Evolutionary conservation across 2,113 vertebrate species (phyloP).

Genomic region (Lamprotornis superbus): DNA sequence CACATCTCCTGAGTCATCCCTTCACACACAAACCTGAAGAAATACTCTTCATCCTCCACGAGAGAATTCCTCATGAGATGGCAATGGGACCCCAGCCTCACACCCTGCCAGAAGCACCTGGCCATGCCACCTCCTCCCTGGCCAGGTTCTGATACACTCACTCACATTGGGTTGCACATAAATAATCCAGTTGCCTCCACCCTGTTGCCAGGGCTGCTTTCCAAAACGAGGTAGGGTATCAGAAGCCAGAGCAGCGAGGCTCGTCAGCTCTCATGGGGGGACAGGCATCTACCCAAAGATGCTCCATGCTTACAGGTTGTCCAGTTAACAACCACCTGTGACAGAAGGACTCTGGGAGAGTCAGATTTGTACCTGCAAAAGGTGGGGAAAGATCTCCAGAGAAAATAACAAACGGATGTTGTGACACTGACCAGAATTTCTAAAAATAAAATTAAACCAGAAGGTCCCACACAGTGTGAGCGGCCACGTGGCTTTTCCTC

Average conservation of each 20-base stretch:
- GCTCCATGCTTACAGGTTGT: neutral
- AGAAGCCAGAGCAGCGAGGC: conserved; percentile 22
- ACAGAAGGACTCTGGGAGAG: neutral
- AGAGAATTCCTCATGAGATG: neutral
- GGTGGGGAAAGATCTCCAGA: conserved; percentile 4
- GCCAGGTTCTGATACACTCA: neutral
- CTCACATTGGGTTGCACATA: neutral
- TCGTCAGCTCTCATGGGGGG: neutral
- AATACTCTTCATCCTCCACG: neutral
- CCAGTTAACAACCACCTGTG: neutral
- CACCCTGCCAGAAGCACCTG: neutral
- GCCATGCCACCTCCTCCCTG: rapidly evolving
- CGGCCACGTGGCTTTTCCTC: conserved; percentile 16
- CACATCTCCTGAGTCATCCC: neutral
- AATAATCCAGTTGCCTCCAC: conserved; percentile 4
- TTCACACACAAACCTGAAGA: neutral
- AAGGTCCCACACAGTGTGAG: neutral
- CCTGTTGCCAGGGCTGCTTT: neutral
- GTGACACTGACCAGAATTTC: conserved; percentile 22
- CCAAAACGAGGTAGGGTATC: conserved; percentile 38
- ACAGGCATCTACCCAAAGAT: neutral
- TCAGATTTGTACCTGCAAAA: neutral
- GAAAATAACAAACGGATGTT: conserved; percentile 3
- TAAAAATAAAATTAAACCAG: conserved; percentile 41
- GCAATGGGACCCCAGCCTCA: neutral